Percentiles rank a stretch among this genome's conserved stretches.
Evolutionary conservation across 2,888 invertebrate species (phyloP).

Genomic region (Tetanocera ferruginea): DNA sequence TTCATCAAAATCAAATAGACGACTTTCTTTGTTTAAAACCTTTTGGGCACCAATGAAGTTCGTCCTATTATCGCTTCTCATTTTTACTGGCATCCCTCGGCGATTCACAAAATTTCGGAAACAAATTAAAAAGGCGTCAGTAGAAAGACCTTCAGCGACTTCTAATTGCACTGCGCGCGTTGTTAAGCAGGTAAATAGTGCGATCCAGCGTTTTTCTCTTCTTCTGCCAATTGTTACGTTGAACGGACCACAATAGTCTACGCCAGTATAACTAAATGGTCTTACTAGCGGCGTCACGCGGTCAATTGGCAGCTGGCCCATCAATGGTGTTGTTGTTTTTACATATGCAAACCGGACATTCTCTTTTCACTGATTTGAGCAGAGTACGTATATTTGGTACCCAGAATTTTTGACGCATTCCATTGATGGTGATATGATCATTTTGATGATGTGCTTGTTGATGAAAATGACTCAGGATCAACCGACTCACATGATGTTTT

Average conservation of each 20-base stretch:
- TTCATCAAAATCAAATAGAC: too few relatives aligned
- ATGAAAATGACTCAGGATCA: neutral
- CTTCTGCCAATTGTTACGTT: neutral
- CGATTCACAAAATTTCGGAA: too few relatives aligned
- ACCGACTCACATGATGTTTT: neutral
- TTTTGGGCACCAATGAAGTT: too few relatives aligned
- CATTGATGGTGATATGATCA: neutral
- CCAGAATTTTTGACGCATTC: neutral
- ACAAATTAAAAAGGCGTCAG: too few relatives aligned
- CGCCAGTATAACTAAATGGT: neutral
- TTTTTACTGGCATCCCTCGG: too few relatives aligned
- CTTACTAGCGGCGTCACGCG: slow-evolving; percentile 20
- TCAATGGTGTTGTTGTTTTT: slow-evolving; percentile 24
- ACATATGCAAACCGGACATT: neutral
- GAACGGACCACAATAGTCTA: too few relatives aligned
- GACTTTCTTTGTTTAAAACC: too few relatives aligned
- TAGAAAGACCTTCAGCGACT: too few relatives aligned
- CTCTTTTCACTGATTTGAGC: neutral
- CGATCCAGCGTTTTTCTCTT: neutral
- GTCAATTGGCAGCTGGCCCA: slow-evolving; percentile 40
- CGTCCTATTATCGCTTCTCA: too few relatives aligned
- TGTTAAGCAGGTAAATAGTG: neutral
- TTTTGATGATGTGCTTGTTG: neutral
- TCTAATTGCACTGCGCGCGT: too few relatives aligned
- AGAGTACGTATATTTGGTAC: neutral